Percentiles rank a stretch among this genome's conserved stretches.
phyloP scores from a whole-genome alignment of 2,888 invertebrate genomes.

The Holacanthella duospinosa region DNA sequence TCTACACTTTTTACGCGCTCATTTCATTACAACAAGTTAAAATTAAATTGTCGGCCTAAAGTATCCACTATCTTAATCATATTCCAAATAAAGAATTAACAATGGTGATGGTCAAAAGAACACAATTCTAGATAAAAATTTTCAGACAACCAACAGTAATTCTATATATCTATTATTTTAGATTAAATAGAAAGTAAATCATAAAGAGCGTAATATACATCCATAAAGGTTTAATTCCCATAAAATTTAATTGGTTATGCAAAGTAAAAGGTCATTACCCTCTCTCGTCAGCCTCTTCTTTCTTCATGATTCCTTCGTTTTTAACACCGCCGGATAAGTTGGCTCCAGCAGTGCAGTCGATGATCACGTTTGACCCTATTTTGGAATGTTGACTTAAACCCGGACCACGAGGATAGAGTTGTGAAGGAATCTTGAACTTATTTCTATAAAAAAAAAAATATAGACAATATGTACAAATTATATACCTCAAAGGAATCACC shows the following conservation, averaged over 20 bases:
- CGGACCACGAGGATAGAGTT: slow-evolving; percentile 24
- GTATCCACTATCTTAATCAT: no score
- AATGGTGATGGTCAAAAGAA: no score
- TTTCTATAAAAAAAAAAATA: background rate
- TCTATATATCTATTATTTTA: slow-evolving; percentile 1
- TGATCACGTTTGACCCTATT: slow-evolving; percentile 38
- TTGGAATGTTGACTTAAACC: slow-evolving; percentile 33
- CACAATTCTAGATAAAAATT: no score
- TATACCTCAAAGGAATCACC: no score
- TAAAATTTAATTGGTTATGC: background rate
- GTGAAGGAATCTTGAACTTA: slow-evolving; percentile 31
- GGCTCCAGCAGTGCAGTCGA: slow-evolving; percentile 38
- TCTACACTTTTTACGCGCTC: no score
- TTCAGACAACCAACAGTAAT: background rate
- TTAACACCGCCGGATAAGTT: slow-evolving; percentile 37
- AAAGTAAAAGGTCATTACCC: no score
- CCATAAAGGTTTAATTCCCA: no score
- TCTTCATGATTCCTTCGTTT: slow-evolving; percentile 38
- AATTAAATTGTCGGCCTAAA: no score
- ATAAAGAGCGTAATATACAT: background rate
- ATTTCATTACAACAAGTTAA: no score
- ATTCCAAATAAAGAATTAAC: no score
- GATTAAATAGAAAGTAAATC: no score
- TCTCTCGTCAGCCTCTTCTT: slow-evolving; percentile 36
- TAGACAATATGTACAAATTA: no score